Evolutionary conservation across 2,113 vertebrate species (phyloP).

Genomic region (Emydura subglobosa): DNA sequence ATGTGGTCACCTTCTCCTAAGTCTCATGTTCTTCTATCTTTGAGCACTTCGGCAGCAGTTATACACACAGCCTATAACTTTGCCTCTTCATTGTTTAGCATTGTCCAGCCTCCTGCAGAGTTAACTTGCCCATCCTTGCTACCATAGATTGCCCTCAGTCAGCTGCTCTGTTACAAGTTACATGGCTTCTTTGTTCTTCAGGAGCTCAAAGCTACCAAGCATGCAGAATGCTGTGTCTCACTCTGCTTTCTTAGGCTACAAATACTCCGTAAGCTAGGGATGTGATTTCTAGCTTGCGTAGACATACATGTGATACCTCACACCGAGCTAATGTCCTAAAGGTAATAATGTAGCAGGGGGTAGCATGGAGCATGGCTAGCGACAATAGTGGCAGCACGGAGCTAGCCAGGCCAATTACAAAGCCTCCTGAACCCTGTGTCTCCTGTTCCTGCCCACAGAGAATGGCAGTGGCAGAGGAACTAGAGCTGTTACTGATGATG

Average conservation of each 20-base stretch:
- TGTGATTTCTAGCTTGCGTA: no score
- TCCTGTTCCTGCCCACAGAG: no score
- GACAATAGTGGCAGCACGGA: no score
- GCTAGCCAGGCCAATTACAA: no score
- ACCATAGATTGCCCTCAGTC: accelerated
- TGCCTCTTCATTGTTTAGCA: not conserved
- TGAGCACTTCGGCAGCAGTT: not conserved
- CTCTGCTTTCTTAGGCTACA: not conserved
- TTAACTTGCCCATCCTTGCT: not conserved
- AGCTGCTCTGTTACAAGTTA: not conserved
- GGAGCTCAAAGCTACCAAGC: not conserved
- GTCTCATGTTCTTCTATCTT: not conserved
- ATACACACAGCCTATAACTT: not conserved
- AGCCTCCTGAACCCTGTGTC: no score
- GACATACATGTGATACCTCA: no score
- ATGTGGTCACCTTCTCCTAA: not conserved
- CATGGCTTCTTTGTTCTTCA: not conserved
- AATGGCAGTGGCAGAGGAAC: no score
- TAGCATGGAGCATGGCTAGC: no score
- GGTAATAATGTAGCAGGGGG: no score
- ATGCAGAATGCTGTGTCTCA: not conserved
- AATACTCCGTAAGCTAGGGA: not conserved
- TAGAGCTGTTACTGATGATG: no score
- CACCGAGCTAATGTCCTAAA: no score
- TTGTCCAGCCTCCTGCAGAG: not conserved